These are phyloP conservation scores for Bombus waltoni DNA, from an alignment of 1,140 invertebrate genomes.

Conservation along the genomic window DNA sequence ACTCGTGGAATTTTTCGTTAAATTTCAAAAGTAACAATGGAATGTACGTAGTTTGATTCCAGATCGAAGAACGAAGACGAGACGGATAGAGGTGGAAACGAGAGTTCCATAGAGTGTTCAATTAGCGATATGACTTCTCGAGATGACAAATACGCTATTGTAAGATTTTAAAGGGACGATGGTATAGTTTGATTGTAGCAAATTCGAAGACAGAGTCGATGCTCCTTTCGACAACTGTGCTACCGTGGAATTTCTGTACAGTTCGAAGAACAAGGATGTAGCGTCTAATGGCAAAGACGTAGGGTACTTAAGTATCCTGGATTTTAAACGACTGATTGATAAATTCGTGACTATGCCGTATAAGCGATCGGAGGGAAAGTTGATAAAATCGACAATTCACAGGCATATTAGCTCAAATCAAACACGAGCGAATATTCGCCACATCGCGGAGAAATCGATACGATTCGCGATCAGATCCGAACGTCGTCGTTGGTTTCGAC, in stretches of 20 bases:
- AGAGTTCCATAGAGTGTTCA: background rate
- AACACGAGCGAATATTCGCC: background rate
- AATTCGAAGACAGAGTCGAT: too few species aligned
- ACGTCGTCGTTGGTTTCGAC: background rate
- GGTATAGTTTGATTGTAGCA: too few species aligned
- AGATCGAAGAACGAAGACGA: background rate
- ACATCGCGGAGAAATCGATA: background rate
- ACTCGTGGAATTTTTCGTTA: background rate
- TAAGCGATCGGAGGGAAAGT: background rate
- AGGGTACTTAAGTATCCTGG: background rate
- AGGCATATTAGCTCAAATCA: background rate
- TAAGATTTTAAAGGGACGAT: too few species aligned
- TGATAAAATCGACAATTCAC: background rate
- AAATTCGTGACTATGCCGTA: too few species aligned
- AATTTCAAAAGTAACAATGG: background rate
- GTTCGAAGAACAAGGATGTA: too few species aligned
- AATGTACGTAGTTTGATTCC: background rate
- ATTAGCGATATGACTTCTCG: background rate
- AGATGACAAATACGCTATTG: background rate
- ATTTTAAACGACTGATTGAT: background rate
- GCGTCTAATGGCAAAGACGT: too few species aligned
- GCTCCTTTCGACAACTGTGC: too few species aligned
- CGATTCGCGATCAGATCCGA: background rate
- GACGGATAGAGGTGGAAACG: background rate
- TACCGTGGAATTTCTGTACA: too few species aligned